Conservation (phyloP, 2,113 vertebrate genomes). For the Macquaria ambigua region DNA sequence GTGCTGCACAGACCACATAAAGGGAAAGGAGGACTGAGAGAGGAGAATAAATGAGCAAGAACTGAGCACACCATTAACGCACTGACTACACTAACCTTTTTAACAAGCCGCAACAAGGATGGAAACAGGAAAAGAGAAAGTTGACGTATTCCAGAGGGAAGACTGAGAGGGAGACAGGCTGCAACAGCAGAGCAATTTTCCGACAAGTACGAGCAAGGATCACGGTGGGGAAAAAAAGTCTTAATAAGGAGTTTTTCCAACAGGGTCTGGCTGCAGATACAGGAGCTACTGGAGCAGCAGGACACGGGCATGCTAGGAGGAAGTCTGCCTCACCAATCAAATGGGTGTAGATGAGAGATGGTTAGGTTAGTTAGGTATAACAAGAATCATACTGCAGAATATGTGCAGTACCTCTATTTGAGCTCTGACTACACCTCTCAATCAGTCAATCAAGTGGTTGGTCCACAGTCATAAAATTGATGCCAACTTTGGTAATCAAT, state of each 20-base stretch:
- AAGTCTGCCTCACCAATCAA: constrained; percentile 6
- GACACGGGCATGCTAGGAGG: background rate
- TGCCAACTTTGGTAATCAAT: background rate
- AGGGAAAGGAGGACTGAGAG: constrained; percentile 1
- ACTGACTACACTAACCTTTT: constrained; percentile 33
- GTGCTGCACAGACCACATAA: background rate
- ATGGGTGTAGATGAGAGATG: background rate
- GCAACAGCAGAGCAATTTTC: constrained; percentile 30
- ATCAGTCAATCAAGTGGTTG: background rate
- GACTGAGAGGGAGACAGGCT: constrained; percentile 1
- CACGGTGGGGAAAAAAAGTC: background rate
- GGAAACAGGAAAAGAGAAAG: constrained; percentile 68
- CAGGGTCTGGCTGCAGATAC: background rate
- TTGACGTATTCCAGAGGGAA: constrained; percentile 28
- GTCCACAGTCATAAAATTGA: background rate
- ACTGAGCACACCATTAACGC: constrained; percentile 13
- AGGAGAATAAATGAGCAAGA: constrained; percentile 18
- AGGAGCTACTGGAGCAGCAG: background rate
- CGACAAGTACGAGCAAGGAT: constrained; percentile 12
- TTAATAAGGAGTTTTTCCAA: constrained; percentile 20
- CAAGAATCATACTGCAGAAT: background rate
- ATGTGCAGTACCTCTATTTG: no score
- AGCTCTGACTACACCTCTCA: no score
- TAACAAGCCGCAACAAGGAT: constrained; percentile 46
- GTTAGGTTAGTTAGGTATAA: background rate